These are phyloP conservation scores for Holotrichia oblita DNA, from an alignment of 1,140 invertebrate genomes.

Conservation along the genomic window DNA sequence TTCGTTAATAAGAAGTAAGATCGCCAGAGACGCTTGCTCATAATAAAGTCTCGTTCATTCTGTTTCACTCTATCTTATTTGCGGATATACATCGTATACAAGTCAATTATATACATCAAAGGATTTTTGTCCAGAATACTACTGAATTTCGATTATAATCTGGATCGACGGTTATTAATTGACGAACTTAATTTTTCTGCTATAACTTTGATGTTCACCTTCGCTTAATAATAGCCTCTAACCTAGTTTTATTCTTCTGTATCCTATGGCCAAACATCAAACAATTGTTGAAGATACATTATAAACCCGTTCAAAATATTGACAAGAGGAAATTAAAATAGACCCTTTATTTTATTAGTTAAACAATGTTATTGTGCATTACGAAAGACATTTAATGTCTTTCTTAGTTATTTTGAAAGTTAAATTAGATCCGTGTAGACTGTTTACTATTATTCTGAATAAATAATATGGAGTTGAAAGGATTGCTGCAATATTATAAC, in stretches of 20 bases:
- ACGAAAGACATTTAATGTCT: background rate
- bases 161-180: background rate
- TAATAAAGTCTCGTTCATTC: conserved; percentile 43
- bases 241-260: background rate
- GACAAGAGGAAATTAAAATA: background rate
- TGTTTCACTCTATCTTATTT: background rate
- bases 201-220: background rate
- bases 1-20: conserved; percentile 49
- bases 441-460: background rate
- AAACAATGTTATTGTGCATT: background rate
- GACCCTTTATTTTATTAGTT: background rate
- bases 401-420: background rate
- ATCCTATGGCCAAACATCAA: background rate
- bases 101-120: background rate
- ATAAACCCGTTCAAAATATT: conserved; percentile 2
- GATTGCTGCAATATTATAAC: background rate
- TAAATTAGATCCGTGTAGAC: background rate
- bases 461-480: background rate
- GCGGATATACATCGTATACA: background rate
- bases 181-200: background rate
- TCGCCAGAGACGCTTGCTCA: conserved; percentile 46
- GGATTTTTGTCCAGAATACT: background rate
- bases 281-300: background rate
- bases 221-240: background rate
- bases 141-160: background rate